Evolutionary conservation across 2,888 invertebrate genomes (phyloP).

Genomic region (Anagyrus pseudococci): DNA sequence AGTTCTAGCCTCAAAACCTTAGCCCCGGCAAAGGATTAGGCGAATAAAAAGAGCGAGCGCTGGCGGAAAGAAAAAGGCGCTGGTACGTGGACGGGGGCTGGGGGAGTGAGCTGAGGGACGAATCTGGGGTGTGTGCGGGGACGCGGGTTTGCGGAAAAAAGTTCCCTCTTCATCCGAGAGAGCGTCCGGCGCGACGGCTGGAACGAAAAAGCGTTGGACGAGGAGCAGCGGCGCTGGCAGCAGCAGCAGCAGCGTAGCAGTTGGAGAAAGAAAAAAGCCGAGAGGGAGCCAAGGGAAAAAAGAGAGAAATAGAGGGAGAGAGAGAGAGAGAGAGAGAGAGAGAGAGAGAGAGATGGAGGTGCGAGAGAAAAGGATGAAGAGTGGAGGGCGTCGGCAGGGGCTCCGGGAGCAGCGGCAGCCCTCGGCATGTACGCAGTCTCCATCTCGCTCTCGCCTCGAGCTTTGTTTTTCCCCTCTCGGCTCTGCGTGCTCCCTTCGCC

Average conservation of each 20-base stretch:
- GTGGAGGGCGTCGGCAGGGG: no score
- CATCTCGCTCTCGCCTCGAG: conserved; percentile 39
- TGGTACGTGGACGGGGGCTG: conserved; percentile 29
- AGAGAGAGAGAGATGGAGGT: no score
- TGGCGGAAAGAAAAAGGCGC: not conserved
- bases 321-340: not conserved
- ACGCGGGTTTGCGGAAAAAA: conserved; percentile 28
- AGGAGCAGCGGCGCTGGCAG: not conserved
- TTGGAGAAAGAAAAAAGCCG: conserved; percentile 19
- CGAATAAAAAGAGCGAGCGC: conserved; percentile 7
- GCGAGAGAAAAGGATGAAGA: no score
- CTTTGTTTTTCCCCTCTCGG: conserved; percentile 43
- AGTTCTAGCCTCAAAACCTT: not conserved
- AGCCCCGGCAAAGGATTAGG: conserved; percentile 16
- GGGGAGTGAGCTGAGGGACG: conserved; percentile 29
- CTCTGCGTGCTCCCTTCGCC: not conserved
- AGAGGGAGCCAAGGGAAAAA: conserved; percentile 33
- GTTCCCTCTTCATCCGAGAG: conserved; percentile 20
- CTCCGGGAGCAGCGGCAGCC: not conserved
- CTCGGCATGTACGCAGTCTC: conserved; percentile 31
- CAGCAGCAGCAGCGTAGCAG: conserved; percentile 18
- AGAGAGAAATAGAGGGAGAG: conserved; percentile 30
- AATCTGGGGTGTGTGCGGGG: conserved; percentile 17
- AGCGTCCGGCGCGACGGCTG: not conserved
- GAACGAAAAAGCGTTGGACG: no score